These are phyloP conservation scores for Acanthis flammea DNA, from an alignment of 2,797 vertebrate species.

Conservation along the genomic window DNA sequence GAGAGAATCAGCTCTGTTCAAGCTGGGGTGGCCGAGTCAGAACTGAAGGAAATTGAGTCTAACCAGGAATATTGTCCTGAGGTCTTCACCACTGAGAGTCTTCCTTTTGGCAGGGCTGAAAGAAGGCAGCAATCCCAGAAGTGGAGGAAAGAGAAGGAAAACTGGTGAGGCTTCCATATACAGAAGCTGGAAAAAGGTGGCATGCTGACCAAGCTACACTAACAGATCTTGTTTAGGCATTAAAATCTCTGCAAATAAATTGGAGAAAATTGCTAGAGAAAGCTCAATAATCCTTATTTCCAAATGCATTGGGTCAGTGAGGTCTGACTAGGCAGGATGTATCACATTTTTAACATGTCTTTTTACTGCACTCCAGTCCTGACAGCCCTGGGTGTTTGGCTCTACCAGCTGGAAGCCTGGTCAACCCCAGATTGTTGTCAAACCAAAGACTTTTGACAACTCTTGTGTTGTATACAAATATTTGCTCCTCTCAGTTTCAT, in stretches of 20 bases:
- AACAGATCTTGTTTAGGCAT: neutral
- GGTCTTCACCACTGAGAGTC: neutral
- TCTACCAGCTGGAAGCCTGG: neutral
- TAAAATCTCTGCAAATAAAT: neutral
- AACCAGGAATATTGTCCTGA: neutral
- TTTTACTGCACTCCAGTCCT: neutral
- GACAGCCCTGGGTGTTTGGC: rapidly evolving
- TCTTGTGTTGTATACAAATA: neutral
- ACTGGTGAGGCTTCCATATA: neutral
- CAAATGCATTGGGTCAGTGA: neutral
- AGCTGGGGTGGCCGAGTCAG: neutral
- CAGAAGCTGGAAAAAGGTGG: neutral
- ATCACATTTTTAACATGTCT: neutral
- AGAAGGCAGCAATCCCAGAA: neutral
- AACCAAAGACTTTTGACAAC: neutral
- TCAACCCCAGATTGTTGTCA: neutral
- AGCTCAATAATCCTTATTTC: neutral
- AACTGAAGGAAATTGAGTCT: neutral
- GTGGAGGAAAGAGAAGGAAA: neutral
- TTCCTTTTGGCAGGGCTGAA: neutral
- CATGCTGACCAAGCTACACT: neutral
- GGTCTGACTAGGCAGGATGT: neutral
- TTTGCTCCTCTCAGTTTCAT: neutral
- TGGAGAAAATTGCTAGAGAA: neutral
- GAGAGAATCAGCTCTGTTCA: neutral